Evolutionary conservation across 2,888 invertebrate species (phyloP).

Genomic region (Diadromus collaris): DNA sequence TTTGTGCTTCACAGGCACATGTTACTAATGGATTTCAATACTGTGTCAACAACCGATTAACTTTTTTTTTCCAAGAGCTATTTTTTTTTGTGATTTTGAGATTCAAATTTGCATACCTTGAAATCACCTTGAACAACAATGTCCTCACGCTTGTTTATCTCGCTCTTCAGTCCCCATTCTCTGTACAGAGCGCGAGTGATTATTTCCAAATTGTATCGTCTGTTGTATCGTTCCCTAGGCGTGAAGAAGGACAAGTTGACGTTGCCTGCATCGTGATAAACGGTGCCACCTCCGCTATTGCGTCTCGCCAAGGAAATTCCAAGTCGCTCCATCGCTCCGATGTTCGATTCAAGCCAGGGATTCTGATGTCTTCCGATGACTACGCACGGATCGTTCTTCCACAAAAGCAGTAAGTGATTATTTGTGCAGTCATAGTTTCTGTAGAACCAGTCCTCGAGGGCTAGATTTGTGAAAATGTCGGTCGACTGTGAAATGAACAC

Average conservation of each 20-base stretch:
- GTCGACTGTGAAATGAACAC: conserved; percentile 96
- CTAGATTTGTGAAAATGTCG: conserved; percentile 96
- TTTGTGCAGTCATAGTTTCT: conserved; percentile 91
- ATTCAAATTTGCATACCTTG: conserved; percentile 82
- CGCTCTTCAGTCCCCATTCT: conserved; percentile 89
- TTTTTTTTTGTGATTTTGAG: conserved; percentile 64
- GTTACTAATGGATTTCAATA: background rate
- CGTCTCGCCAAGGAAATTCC: conserved; percentile 92
- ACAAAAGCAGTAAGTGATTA: conserved; percentile 93
- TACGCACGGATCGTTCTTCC: conserved; percentile 96
- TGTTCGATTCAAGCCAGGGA: conserved; percentile 96
- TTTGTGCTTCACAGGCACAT: too few species aligned
- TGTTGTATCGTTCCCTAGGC: conserved; percentile 89
- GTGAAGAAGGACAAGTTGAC: conserved; percentile 96
- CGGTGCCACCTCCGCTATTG: conserved; percentile 97
- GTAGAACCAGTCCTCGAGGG: conserved; percentile 98
- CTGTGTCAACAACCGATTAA: background rate
- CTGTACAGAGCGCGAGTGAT: conserved; percentile 91
- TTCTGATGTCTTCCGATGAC: conserved; percentile 99
- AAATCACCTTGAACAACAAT: conserved; percentile 89
- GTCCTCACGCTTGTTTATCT: conserved; percentile 92
- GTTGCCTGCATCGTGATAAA: conserved; percentile 97
- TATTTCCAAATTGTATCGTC: conserved; percentile 93
- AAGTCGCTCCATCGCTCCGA: conserved; percentile 84
- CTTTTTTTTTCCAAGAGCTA: background rate